phyloP scores from a whole-genome alignment of 2,113 vertebrate genomes.

The Budorcas taxicolor region DNA sequence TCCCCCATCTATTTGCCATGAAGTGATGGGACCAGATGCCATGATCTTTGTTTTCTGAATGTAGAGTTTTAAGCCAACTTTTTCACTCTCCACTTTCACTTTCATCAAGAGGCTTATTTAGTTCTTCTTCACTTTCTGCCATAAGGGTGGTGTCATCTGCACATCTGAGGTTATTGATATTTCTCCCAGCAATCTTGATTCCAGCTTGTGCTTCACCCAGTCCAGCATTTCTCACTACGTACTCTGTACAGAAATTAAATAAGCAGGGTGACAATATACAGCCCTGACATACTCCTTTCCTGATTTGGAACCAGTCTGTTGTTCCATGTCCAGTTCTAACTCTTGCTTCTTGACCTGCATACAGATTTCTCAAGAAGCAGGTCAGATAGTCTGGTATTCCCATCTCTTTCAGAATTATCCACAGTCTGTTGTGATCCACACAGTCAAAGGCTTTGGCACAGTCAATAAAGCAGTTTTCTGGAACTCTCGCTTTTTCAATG shows the following conservation, averaged over 20 bases:
- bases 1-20: background rate
- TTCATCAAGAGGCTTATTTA: background rate
- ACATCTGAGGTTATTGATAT: background rate
- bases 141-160: background rate
- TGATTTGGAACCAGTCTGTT: background rate
- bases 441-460: background rate
- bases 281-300: background rate
- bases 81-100: background rate
- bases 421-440: background rate
- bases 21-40: background rate
- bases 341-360: background rate
- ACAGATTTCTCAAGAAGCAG: background rate
- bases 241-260: background rate
- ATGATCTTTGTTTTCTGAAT: background rate
- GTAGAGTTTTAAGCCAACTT: background rate
- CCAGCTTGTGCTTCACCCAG: background rate
- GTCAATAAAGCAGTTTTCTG: background rate
- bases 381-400: background rate
- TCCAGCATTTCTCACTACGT: background rate
- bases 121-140: background rate
- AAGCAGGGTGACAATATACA: background rate
- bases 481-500: background rate
- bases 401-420: background rate
- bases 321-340: background rate
- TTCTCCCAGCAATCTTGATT: background rate